Evolutionary conservation across 2,113 vertebrate species (phyloP).

Genomic region (Rhinolophus ferrumequinum): DNA sequence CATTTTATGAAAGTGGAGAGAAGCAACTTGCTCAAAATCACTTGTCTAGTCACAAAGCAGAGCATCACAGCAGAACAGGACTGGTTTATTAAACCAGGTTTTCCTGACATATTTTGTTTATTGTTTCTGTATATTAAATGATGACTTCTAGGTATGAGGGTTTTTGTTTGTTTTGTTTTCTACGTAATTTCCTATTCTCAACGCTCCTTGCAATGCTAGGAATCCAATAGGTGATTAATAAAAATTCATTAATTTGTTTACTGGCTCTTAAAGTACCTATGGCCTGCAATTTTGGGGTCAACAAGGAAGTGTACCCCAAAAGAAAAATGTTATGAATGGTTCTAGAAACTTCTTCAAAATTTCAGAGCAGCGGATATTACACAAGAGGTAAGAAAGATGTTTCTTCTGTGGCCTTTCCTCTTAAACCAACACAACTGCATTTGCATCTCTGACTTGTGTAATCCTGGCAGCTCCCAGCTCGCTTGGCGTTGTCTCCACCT

Average conservation of each 20-base stretch:
- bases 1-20: neutral
- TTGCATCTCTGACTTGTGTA: constrained; percentile 5
- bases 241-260: neutral
- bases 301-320: neutral
- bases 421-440: neutral
- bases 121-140: neutral
- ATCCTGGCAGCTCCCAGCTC: neutral
- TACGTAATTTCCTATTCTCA: neutral
- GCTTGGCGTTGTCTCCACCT: neutral
- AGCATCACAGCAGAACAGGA: neutral
- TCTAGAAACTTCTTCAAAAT: constrained; percentile 46
- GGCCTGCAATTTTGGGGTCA: neutral
- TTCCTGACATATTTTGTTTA: neutral
- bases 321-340: neutral
- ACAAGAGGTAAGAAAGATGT: neutral
- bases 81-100: neutral
- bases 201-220: neutral
- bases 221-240: neutral
- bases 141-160: neutral
- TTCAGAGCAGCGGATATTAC: neutral
- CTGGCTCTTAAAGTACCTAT: neutral
- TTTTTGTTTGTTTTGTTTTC: neutral
- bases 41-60: neutral
- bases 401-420: neutral
- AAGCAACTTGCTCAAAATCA: neutral